phyloP scores from a whole-genome alignment of 2,888 invertebrate species.

The Synergus laeviventris region DNA sequence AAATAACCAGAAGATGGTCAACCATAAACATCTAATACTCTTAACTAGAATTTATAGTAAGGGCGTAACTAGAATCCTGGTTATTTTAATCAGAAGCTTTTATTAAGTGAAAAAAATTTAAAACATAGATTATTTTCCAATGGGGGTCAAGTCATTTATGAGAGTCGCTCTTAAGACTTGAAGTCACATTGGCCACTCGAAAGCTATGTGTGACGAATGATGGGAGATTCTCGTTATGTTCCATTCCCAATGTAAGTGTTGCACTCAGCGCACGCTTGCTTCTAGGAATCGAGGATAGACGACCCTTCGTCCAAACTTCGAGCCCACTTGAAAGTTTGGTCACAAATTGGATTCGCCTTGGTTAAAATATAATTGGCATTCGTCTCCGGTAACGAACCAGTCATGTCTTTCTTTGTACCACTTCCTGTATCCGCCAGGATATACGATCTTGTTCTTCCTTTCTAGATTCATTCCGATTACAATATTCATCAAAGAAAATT shows the following conservation, averaged over 20 bases:
- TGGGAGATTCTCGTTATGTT: slow-evolving; percentile 56
- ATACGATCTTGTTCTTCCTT: not conserved
- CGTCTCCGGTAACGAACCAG: slow-evolving; percentile 66
- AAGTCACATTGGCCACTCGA: slow-evolving; percentile 50
- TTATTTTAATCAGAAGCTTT: too few species aligned
- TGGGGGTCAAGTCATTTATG: not conserved
- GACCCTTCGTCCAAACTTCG: slow-evolving; percentile 70
- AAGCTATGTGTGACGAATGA: slow-evolving; percentile 52
- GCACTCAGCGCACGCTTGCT: slow-evolving; percentile 53
- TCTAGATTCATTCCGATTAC: not conserved
- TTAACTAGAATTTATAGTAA: too few species aligned
- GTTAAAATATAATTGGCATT: slow-evolving; percentile 73
- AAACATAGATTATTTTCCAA: not conserved
- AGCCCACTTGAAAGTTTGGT: slow-evolving; percentile 69
- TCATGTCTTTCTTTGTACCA: slow-evolving; percentile 43
- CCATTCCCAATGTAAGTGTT: slow-evolving; percentile 54
- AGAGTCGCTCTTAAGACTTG: not conserved
- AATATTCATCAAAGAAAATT: slow-evolving; percentile 32
- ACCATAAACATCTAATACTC: too few species aligned
- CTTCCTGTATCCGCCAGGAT: not conserved
- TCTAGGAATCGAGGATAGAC: slow-evolving; percentile 60
- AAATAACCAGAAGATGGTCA: too few species aligned
- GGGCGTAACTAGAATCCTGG: too few species aligned
- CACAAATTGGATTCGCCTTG: slow-evolving; percentile 71
- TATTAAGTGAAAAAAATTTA: not conserved